phyloP scores from a whole-genome alignment of 1,140 invertebrate species.

The Lasioglossum albipes region DNA sequence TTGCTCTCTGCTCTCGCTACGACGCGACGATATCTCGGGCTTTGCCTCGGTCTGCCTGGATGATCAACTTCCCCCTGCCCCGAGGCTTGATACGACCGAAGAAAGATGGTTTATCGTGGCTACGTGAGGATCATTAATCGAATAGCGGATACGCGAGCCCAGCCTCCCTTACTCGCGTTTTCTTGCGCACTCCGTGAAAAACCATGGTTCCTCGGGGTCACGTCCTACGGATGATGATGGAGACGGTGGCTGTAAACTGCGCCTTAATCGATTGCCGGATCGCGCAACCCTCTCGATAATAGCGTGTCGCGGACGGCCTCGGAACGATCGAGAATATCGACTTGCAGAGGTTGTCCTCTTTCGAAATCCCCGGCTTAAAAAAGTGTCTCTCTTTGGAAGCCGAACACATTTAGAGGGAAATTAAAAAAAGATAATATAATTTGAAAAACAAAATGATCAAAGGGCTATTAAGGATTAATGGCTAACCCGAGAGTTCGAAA shows the following conservation, averaged over 20 bases:
- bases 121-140: conserved; percentile 55
- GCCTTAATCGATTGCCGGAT: no score
- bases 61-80: conserved; percentile 14
- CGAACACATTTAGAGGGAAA: no score
- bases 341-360: no score
- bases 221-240: background rate
- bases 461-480: no score
- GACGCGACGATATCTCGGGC: background rate
- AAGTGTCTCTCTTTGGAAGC: no score
- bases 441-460: no score
- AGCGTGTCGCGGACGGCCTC: no score
- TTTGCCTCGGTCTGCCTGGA: background rate
- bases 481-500: no score
- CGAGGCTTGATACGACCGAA: background rate
- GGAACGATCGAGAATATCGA: no score
- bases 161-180: conserved; percentile 2
- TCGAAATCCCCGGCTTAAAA: no score
- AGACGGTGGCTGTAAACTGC: background rate
- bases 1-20: background rate
- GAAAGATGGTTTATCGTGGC: conserved; percentile 48
- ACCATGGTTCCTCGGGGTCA: background rate
- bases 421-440: no score
- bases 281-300: no score
- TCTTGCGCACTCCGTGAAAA: background rate
- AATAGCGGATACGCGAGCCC: conserved; percentile 29